phyloP scores from a whole-genome alignment of 2,113 vertebrate species.

The Okapia johnstoni region DNA sequence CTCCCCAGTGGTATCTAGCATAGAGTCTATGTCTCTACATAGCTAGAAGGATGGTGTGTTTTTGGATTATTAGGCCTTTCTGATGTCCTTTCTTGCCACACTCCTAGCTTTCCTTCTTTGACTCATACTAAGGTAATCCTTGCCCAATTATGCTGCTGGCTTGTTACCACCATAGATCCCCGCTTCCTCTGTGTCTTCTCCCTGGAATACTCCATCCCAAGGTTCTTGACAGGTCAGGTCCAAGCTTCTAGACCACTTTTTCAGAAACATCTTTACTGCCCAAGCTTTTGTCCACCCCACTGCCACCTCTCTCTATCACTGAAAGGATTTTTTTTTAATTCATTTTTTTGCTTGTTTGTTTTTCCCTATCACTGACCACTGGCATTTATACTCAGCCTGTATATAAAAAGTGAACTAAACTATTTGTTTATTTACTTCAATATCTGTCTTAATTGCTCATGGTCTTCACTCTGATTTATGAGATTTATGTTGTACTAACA shows the following conservation, averaged over 20 bases:
- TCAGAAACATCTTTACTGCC: background rate
- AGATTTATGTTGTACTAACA: background rate
- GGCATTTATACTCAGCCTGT: background rate
- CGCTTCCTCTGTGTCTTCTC: background rate
- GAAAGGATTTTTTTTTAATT: background rate
- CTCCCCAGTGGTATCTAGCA: background rate
- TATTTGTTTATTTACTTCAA: background rate
- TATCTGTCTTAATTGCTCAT: background rate
- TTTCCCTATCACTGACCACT: background rate
- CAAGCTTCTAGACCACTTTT: background rate
- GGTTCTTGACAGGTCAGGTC: background rate
- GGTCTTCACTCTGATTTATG: background rate
- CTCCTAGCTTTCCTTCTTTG: background rate
- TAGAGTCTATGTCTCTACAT: background rate
- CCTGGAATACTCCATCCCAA: background rate
- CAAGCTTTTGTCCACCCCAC: background rate
- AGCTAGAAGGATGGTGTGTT: background rate
- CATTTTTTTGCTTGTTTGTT: background rate
- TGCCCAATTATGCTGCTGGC: too few species aligned
- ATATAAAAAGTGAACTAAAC: background rate
- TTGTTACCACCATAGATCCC: background rate
- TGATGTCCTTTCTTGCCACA: background rate
- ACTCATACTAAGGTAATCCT: background rate
- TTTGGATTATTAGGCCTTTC: background rate
- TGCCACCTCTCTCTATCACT: background rate